Evolutionary conservation across 2,888 invertebrate species (phyloP), one percentile per base, ranked within the genome.

Genomic region (Pristionchus exspectatus): DNA sequence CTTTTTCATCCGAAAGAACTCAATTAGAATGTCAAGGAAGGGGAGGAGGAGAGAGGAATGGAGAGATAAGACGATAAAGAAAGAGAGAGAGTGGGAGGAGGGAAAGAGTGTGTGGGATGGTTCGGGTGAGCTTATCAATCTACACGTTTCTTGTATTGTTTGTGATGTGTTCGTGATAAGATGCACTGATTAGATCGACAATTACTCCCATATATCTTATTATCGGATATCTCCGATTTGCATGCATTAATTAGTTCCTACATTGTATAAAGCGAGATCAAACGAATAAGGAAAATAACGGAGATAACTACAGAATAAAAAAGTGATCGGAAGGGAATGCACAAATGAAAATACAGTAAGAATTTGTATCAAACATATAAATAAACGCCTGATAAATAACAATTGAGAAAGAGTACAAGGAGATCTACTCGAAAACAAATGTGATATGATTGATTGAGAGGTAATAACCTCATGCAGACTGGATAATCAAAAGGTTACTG

Each of bases 211-310:
- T 14, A 77, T 50, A 50, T 33, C 21, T 81, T 81, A 81, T 81
- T 54, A 50, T 54, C 50, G 74, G 44, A 50, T 54, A 14, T 7
- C 12, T 81, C 50, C 27, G n/a, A 50, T 50, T 50, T 24, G 27
- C 81, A 81, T 44, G 81, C 81, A 81, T 24, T 44, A 81, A 81
- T 81, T 81, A 81, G 81, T 81, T 81, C 81, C 81, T 50, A 81
- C 24, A 50, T 10, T 27, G 27, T 81, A 81, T 50, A 81, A 81
- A 54, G 2, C n/a, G 81, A 81, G 50, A 81, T 77, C 77, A 44
- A 72, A 33, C 16, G 63, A 24, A n/a, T 10, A n/a, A 63, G 4
- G 14, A 72, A 44, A 77, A 44, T 24, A n/a, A 77, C 24, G 30
- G 18, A 21, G 33, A 14, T 21, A 44, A 69, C 18, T n/a, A 81